A percentile compares a stretch with the other conserved stretches of the same genome.
Conservation (phyloP, 2,797 vertebrate species). For the Chelon labrosus region DNA sequence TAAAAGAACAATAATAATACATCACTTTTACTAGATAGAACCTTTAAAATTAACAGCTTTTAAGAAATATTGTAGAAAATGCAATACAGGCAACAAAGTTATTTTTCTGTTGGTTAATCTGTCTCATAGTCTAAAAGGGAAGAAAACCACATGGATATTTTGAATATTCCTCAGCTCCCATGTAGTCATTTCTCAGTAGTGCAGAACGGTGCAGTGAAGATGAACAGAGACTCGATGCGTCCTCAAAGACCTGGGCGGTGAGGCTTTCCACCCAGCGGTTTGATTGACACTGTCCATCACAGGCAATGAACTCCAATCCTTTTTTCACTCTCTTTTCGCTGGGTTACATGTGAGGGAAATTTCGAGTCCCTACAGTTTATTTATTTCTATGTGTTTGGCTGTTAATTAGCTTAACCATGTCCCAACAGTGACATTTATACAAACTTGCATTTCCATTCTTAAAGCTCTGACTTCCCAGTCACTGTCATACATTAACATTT, state of each 20-base stretch:
- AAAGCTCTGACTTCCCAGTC: slow-evolving; percentile 47
- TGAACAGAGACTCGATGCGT: slow-evolving; percentile 58
- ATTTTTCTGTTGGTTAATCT: background rate
- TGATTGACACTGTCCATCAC: slow-evolving; percentile 74
- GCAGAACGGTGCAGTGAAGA: slow-evolving; percentile 53
- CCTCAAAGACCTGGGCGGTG: slow-evolving; percentile 68
- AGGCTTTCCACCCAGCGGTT: slow-evolving; percentile 61
- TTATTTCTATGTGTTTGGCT: slow-evolving; percentile 32
- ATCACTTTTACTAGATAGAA: too few relatives aligned
- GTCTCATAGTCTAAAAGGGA: background rate
- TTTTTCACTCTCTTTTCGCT: background rate
- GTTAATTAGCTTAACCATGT: slow-evolving; percentile 27
- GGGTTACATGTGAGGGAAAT: background rate
- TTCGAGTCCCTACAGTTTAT: slow-evolving; percentile 29
- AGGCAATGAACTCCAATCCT: slow-evolving; percentile 61
- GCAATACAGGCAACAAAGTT: too few relatives aligned
- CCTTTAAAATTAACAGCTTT: background rate
- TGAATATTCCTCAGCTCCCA: slow-evolving; percentile 26
- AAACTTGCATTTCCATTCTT: slow-evolving; percentile 58
- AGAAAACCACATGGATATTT: background rate
- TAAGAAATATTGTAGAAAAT: background rate
- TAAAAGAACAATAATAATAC: too few relatives aligned
- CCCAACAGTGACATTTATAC: slow-evolving; percentile 25
- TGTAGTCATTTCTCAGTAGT: slow-evolving; percentile 16
- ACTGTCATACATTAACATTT: slow-evolving; percentile 68